Evolutionary conservation across 2,797 vertebrate genomes (phyloP).

Genomic region (Gobionotothen gibberifrons): DNA sequence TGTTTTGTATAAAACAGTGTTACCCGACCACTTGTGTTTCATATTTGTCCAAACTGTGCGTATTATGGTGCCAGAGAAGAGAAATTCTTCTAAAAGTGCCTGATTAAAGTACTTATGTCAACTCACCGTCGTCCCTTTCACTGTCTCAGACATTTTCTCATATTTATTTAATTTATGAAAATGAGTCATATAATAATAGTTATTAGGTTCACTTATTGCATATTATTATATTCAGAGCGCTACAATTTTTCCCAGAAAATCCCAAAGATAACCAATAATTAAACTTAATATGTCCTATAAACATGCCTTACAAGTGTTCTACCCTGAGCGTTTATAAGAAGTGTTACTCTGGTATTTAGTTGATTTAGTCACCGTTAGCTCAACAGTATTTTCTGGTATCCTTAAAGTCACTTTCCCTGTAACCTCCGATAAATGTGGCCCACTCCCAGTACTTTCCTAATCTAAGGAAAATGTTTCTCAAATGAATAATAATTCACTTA

Average conservation of each 20-base stretch:
- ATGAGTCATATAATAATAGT: background rate
- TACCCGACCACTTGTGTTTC: constrained; percentile 47
- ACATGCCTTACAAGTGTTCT: background rate
- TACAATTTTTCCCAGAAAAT: background rate
- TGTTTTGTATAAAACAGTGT: constrained; percentile 60
- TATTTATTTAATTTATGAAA: background rate
- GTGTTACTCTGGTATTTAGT: constrained; percentile 1
- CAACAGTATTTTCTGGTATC: constrained; percentile 10
- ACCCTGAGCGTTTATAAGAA: background rate
- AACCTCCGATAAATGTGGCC: constrained; percentile 11
- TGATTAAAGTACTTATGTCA: constrained; percentile 83
- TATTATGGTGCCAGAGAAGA: constrained; percentile 49
- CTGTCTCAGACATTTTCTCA: constrained; percentile 20
- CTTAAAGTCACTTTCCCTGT: background rate
- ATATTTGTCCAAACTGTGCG: constrained; percentile 38
- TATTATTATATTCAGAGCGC: background rate
- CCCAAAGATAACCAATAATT: background rate
- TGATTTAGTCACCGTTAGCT: background rate
- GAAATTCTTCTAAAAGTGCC: constrained; percentile 76
- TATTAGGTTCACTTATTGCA: background rate
- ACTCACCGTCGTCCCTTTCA: constrained; percentile 44
- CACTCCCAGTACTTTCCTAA: constrained; percentile 1
- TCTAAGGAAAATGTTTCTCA: constrained; percentile 25
- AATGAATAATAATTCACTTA: constrained; percentile 37
- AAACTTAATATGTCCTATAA: background rate